Base-by-base conservation (phyloP, 2,888 invertebrate species). In the Brachypalpus laphriformis region DNA sequence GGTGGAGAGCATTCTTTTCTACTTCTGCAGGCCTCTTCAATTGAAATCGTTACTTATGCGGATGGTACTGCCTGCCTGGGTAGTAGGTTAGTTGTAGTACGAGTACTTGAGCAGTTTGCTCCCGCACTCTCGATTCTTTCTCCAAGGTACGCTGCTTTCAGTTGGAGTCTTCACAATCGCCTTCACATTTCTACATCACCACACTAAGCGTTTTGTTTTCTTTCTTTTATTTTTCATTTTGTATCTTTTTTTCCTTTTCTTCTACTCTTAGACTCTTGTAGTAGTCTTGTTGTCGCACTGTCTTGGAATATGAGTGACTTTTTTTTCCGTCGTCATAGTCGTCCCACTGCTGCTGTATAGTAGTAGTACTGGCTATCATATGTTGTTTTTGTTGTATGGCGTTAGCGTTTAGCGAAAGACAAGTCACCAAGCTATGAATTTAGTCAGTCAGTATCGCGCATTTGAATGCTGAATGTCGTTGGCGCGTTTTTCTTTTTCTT, bases 401-500 rank as follows among this genome's bases (percentile, higher is more conserved):
- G 65, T 71, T 65, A 75, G 74, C 71, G 68, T 14, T 86, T 51
- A 71, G 75, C 76, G 22, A 71, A 81, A 82, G 74, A 86, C 71
- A 82, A 81, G 81, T 82, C 82, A 63, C 81, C 75, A 72, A 76
- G 72, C 81, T 71, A 76, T 71, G 71, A 82, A 59, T 72, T 82
- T 80, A 81, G 85, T 90, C 89, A 90, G 90, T 90, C 89, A 87
- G 90, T 89, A 89, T 90, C 90, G 90, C 88, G 90, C 90, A 88
- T 90, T 90, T 89, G 90, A 87, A 88, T 89, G 90, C 88, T 81
- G 88, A 89, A 89, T 90, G 88, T 87, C 75, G 74, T 51, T 81
- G 81, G 81, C 86, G 86, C 76, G 76, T 57, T 82, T 75, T 63
- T 45, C 7, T 63, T 49, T 20, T 57, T 40, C 45, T n/a, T n/a